Base-by-base conservation (phyloP, 2,888 invertebrate genomes). In the Drosophila austrosaltans region DNA sequence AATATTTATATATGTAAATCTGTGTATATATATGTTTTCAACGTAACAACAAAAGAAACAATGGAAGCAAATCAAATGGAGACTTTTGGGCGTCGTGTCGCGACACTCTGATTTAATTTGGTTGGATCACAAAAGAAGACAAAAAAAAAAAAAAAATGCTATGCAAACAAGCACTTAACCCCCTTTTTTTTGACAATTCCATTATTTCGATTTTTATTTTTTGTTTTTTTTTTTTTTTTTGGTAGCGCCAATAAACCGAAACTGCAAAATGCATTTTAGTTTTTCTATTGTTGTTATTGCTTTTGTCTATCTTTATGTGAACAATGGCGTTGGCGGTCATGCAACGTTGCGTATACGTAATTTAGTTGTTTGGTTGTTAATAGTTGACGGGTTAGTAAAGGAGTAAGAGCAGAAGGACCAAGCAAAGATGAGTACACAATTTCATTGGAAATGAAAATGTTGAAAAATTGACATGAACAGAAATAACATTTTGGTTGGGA, bases 131-230 rank as follows among this genome's bases (percentile, higher is more conserved):
- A 59, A 66, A 69, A 66, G 42, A 69, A 71, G 70, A 64, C 69
- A 70, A 53, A 69, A 36, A 66, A 79, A 71, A 64, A 67, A 70
- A 53, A 69, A 36, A 66, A 79, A 71, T 73, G 68, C 75, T 83
- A 88, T 86, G 89, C 89, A 82, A 88, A 83, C 81, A 88, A 88
- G 87, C 89, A 89, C 87, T 82, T 89, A 82, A 88, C 87, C 87
- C 84, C 72, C 72, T 82, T 42, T 16, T 48, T 81, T 82, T 88
- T 86, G 89, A 81, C 82, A 88, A 87, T 88, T 83, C 81, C 78
- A 86, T 86, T 88, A 83, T 88, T 57, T 48, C 22, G 48, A 25
- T 48, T 40, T 48, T 25, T 48, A 10, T 25, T 54, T 82, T 81
- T n/a, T n/a, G n/a, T n/a, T n/a, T n/a, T n/a, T n/a, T 25, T 54